phyloP scores from a whole-genome alignment of 2,888 invertebrate genomes.

The Augiades crinisus region DNA sequence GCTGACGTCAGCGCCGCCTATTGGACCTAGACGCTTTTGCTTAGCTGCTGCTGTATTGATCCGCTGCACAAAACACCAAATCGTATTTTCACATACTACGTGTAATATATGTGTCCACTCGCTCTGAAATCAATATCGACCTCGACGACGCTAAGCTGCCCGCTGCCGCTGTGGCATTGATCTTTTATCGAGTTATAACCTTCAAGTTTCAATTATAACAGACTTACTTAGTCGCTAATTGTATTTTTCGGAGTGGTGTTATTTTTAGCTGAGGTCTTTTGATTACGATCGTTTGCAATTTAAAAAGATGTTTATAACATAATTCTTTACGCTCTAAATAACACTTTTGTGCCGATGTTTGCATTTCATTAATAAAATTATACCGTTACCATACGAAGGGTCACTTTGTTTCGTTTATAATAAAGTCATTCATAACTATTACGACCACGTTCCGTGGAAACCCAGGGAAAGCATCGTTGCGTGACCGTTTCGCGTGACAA shows the following conservation, averaged over 20 bases:
- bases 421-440: conserved; percentile 51
- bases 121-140: conserved; percentile 25
- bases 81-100: conserved; percentile 34
- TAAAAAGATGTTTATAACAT: not conserved
- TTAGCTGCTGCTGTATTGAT: conserved; percentile 66
- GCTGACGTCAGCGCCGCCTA: conserved; percentile 70
- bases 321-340: conserved; percentile 3
- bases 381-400: not conserved
- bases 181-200: conserved; percentile 32
- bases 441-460: conserved; percentile 46
- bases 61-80: conserved; percentile 61
- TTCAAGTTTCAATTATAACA: conserved; percentile 24
- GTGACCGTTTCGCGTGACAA: conserved; percentile 68
- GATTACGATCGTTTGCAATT: conserved; percentile 2
- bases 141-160: conserved; percentile 14
- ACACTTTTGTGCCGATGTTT: not conserved
- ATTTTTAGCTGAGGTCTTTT: conserved; percentile 9
- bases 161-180: conserved; percentile 34
- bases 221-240: conserved; percentile 17
- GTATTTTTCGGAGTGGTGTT: conserved; percentile 14
- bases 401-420: conserved; percentile 34
- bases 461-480: conserved; percentile 59
- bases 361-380: conserved; percentile 17
- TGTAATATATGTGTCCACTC: conserved; percentile 31
- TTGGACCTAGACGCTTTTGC: conserved; percentile 61